A percentile compares a stretch with the other conserved stretches of the same genome.
These are phyloP conservation scores for Cerceris ruficornis DNA, from an alignment of 2,888 invertebrate genomes.

Conservation along the genomic window DNA sequence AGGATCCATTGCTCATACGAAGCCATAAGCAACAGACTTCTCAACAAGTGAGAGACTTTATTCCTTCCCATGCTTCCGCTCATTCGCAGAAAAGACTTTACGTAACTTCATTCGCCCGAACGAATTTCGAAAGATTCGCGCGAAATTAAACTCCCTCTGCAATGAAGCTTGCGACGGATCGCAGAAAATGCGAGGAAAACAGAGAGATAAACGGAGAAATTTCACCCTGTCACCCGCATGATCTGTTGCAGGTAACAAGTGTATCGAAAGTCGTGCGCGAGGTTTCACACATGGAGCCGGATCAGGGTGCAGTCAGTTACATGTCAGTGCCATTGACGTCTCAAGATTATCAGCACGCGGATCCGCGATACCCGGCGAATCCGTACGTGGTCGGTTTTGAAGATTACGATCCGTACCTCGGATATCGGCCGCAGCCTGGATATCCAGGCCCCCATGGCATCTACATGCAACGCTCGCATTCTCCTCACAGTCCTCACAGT, in stretches of 20 bases:
- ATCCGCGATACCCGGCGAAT: conserved; percentile 78
- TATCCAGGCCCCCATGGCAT: conserved; percentile 79
- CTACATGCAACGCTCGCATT: conserved; percentile 78
- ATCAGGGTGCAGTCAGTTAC: conserved; percentile 81
- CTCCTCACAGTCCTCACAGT: conserved; percentile 79
- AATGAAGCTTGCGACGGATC: too few species aligned
- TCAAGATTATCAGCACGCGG: conserved; percentile 79
- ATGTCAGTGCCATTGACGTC: conserved; percentile 81
- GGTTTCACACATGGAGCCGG: conserved; percentile 84
- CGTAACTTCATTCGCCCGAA: background rate
- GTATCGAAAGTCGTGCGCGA: conserved; percentile 88
- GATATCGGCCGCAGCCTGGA: conserved; percentile 80
- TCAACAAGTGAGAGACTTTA: conserved; percentile 82
- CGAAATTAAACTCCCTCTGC: too few species aligned
- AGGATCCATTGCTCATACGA: conserved; percentile 84
- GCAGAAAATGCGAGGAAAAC: background rate
- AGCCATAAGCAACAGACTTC: conserved; percentile 87
- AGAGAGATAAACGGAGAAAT: too few species aligned
- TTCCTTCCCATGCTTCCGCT: background rate
- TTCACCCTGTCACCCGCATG: background rate
- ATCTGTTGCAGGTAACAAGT: conserved; percentile 85
- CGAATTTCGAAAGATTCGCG: too few species aligned
- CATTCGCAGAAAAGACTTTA: too few species aligned
- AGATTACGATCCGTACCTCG: conserved; percentile 82
- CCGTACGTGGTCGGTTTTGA: conserved; percentile 82